Percentiles rank a stretch among this genome's conserved stretches.
Evolutionary conservation across 1,140 invertebrate genomes (phyloP).

Genomic region (Artemia franciscana): DNA sequence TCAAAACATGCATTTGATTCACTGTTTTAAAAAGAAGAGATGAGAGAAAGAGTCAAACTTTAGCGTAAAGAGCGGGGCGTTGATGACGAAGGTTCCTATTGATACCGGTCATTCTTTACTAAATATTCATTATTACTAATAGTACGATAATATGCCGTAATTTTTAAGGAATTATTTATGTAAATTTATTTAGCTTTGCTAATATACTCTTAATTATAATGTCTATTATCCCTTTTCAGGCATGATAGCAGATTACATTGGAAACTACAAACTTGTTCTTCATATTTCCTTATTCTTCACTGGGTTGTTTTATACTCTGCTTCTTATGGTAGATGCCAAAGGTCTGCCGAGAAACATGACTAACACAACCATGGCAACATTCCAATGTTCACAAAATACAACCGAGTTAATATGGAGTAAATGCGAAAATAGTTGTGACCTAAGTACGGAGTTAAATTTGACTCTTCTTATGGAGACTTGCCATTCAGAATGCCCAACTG

Average conservation of each 20-base stretch:
- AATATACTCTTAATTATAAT: no score
- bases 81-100: no score
- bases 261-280: constrained; percentile 50
- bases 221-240: no score
- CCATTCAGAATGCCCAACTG: not conserved
- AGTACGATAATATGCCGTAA: no score
- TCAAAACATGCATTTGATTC: no score
- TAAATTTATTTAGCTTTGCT: no score
- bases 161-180: no score
- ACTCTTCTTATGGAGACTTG: not conserved
- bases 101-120: no score
- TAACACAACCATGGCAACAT: not conserved
- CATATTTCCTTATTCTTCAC: constrained; percentile 43
- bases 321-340: constrained; percentile 22
- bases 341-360: not conserved
- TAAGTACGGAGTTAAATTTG: constrained; percentile 31
- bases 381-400: not conserved
- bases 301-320: constrained; percentile 40
- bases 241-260: constrained; percentile 52
- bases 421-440: constrained; percentile 26
- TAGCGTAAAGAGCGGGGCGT: no score
- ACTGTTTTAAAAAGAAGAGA: no score
- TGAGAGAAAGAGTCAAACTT: no score
- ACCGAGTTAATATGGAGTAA: constrained; percentile 19
- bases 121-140: no score